Evolutionary conservation across 1,140 invertebrate genomes (phyloP).

Genomic region (Drosophila arawakana): DNA sequence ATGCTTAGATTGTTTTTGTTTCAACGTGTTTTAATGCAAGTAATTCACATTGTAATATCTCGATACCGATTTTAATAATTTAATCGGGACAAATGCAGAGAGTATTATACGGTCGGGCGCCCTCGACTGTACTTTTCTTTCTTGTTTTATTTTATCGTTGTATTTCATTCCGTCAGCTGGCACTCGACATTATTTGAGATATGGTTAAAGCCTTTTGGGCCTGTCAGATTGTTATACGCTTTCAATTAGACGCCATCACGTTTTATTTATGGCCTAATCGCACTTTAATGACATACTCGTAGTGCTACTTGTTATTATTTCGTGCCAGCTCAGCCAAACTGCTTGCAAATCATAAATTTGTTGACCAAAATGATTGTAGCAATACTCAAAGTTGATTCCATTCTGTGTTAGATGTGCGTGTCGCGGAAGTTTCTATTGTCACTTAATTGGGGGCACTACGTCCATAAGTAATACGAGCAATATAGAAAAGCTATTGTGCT

Average conservation of each 20-base stretch:
- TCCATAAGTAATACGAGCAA: slow-evolving; percentile 47
- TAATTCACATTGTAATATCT: too few relatives aligned
- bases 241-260: slow-evolving; percentile 43
- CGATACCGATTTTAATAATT: too few relatives aligned
- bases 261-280: slow-evolving; percentile 41
- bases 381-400: background rate
- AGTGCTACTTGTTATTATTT: background rate
- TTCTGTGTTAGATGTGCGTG: slow-evolving; percentile 27
- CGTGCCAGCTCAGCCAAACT: slow-evolving; percentile 15
- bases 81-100: too few relatives aligned
- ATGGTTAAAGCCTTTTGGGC: slow-evolving; percentile 17
- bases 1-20: too few relatives aligned
- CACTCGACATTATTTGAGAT: background rate
- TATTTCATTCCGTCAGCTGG: background rate
- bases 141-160: background rate
- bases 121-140: too few relatives aligned
- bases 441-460: slow-evolving; percentile 63
- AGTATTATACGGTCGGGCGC: too few relatives aligned
- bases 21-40: too few relatives aligned
- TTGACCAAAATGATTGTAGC: slow-evolving; percentile 15
- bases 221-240: slow-evolving; percentile 1
- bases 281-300: slow-evolving; percentile 27
- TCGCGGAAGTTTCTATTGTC: slow-evolving; percentile 56
- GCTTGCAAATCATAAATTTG: slow-evolving; percentile 23
- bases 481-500: slow-evolving; percentile 42